Evolutionary conservation across 2,113 vertebrate genomes (phyloP), one percentile per base, ranked within the genome.

Genomic region (Gobio gobio): DNA sequence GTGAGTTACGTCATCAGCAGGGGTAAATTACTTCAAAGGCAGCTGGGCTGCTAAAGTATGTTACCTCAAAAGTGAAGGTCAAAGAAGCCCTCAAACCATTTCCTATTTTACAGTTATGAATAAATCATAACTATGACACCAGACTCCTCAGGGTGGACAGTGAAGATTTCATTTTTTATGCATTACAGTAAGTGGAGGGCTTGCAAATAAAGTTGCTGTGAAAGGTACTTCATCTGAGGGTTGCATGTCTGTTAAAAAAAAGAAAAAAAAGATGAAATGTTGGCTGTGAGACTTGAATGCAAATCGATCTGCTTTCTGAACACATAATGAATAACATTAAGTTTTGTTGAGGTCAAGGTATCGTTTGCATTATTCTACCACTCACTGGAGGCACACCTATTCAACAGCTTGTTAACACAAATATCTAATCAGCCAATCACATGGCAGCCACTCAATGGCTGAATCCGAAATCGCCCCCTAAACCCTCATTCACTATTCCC

Each of bases 91-190:
- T 86, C 85, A 89, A 93, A 92, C 83, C 64, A 90, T 86, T 90
- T 93, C 85, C 77, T 84, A 87, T 87, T 91, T 74, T 86, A 87
- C 78, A 63, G 89, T 91, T 86, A 88, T 84, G 90, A 92, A 92
- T 92, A 92, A 94, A 93, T 94, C 89, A 93, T 92, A 94, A 93
- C 93, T 89, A 91, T 88, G 84, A 78, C 91, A 89, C 84, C 73
- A 78, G 76, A 58, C 12, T 91, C 91, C 92, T 87, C 82, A 2
- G 72, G 90, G 92, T 91, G 89, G 47, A 72, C 51, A 63, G 79
- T 43, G 47, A 22, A 72, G 22, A 43, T 54, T 54, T 68, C 26
- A 72, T 40, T 72, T 83, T 64, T 72, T 54, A 70, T 70, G 64
- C 29, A 58, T 24, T 40, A 82, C 33, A 72, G 63, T 72, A 40